Evolutionary conservation across 2,888 invertebrate genomes (phyloP).

Genomic region (Cataglyphis albicans): DNA sequence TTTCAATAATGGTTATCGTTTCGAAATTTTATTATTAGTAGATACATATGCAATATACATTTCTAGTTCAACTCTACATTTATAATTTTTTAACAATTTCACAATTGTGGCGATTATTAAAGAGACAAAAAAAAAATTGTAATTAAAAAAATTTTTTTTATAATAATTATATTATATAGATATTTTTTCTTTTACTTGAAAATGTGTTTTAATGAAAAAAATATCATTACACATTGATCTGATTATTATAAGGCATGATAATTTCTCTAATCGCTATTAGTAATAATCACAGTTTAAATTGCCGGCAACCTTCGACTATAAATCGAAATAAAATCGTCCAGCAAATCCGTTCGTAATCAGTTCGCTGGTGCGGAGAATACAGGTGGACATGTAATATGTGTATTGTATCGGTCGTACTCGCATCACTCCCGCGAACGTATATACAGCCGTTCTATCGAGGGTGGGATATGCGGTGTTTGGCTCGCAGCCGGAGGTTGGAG

Average conservation of each 20-base stretch:
- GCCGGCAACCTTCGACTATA: neutral
- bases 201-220: neutral
- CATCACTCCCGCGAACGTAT: constrained; percentile 39
- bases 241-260: neutral
- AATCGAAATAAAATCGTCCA: constrained; percentile 24
- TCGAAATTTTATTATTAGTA: constrained; percentile 22
- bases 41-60: neutral
- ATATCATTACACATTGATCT: neutral
- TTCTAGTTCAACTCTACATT: neutral
- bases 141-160: neutral
- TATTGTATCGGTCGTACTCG: constrained; percentile 24
- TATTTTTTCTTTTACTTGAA: neutral
- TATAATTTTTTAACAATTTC: neutral
- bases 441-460: constrained; percentile 9
- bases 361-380: constrained; percentile 25
- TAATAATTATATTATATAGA: neutral
- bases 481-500: constrained; percentile 65
- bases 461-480: constrained; percentile 57
- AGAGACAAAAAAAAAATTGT: neutral
- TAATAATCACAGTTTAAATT: neutral
- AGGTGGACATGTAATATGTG: constrained; percentile 40
- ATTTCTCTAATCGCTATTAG: neutral
- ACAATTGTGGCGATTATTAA: neutral
- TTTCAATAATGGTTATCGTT: constrained; percentile 29
- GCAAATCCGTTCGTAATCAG: constrained; percentile 47